Evolutionary conservation across 2,113 vertebrate genomes (phyloP).

Genomic region (Cervus canadensis): DNA sequence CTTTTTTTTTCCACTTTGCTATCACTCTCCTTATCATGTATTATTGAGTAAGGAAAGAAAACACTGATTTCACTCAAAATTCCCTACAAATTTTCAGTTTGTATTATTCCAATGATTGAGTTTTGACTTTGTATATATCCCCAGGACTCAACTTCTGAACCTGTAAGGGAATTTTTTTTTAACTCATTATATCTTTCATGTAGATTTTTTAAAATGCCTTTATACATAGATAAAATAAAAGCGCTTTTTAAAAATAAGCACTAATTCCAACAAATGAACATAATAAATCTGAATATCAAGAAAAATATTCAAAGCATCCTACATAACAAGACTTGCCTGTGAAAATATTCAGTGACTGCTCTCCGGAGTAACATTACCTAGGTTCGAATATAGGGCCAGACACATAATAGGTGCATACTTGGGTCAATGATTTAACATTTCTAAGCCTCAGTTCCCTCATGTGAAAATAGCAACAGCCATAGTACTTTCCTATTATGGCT

Average conservation of each 20-base stretch:
- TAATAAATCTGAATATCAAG: neutral
- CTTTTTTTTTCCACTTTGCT: neutral
- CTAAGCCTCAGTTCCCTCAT: neutral
- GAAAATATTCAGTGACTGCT: neutral
- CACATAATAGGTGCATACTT: neutral
- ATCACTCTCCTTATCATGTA: neutral
- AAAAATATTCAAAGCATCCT: neutral
- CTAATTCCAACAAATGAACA: neutral
- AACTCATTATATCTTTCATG: neutral
- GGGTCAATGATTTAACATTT: neutral
- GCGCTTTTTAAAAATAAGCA: neutral
- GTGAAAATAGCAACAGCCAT: neutral
- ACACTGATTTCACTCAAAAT: constrained; percentile 11
- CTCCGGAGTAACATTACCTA: neutral
- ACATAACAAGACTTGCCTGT: neutral
- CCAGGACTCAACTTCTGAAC: neutral
- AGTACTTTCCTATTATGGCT: neutral
- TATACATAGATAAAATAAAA: neutral
- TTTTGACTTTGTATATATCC: neutral
- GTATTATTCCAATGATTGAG: neutral
- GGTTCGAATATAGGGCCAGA: neutral
- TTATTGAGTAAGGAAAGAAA: neutral
- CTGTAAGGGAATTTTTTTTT: neutral
- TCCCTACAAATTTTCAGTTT: neutral
- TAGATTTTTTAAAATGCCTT: constrained; percentile 1